phyloP scores from a whole-genome alignment of 2,113 vertebrate species.

The Vidua chalybeata region DNA sequence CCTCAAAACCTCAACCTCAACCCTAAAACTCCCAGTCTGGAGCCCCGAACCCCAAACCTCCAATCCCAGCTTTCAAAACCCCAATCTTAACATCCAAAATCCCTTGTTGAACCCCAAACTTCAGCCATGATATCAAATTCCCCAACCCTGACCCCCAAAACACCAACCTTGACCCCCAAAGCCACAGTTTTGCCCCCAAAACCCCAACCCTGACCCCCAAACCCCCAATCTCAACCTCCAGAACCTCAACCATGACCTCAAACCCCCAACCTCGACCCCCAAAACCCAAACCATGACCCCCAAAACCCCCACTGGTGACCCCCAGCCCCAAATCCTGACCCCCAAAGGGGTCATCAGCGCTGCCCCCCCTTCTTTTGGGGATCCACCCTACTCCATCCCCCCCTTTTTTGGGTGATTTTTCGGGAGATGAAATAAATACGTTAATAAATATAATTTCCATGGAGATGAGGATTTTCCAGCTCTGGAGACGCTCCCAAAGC shows the following conservation, averaged over 20 bases:
- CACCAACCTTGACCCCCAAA: background rate
- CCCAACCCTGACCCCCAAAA: fast-evolving
- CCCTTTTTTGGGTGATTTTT: too few species aligned
- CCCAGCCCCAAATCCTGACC: background rate
- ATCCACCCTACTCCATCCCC: too few species aligned
- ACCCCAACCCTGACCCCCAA: background rate
- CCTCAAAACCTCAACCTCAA: background rate
- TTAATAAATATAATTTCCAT: background rate
- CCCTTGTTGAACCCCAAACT: background rate
- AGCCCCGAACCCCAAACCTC: background rate
- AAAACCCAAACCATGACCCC: background rate
- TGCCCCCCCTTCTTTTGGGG: too few species aligned
- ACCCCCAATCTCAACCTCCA: background rate
- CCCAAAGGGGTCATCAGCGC: too few species aligned
- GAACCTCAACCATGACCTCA: fast-evolving
- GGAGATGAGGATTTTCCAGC: background rate
- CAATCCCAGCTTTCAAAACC: too few species aligned
- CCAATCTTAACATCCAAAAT: background rate
- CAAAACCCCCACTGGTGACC: too few species aligned
- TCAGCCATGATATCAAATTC: fast-evolving
- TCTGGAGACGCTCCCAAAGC: fast-evolving
- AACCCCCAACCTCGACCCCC: fast-evolving
- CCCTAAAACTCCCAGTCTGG: background rate
- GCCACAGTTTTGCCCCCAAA: too few species aligned
- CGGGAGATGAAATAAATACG: background rate